phyloP scores from a whole-genome alignment of 1,140 invertebrate species.

The Cheumatopsyche charites region DNA sequence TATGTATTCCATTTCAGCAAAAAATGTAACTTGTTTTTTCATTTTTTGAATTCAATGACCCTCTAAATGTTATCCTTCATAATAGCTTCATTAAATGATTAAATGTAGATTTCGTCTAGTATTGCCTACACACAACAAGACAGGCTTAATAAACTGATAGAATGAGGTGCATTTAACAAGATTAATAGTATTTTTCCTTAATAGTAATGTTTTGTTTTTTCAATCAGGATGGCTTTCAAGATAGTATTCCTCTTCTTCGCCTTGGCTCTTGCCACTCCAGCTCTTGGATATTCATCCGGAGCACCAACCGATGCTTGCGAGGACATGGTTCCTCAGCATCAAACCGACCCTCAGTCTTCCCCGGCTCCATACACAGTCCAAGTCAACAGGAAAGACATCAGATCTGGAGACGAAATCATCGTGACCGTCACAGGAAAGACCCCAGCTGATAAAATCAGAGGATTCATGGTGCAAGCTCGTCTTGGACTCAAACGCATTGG shows the following conservation, averaged over 20 bases:
- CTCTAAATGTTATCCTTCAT: no score
- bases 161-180: no score
- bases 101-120: no score
- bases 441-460: constrained; percentile 58
- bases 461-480: constrained; percentile 62
- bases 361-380: constrained; percentile 59
- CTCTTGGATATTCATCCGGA: constrained; percentile 56
- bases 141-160: no score
- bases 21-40: no score
- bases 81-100: no score
- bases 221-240: constrained; percentile 49
- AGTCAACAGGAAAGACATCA: constrained; percentile 55
- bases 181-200: no score
- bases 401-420: constrained; percentile 48
- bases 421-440: constrained; percentile 57
- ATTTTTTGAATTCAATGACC: no score
- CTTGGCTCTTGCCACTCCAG: constrained; percentile 49
- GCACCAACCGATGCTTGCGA: constrained; percentile 60
- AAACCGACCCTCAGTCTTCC: constrained; percentile 54
- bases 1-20: no score
- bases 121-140: no score
- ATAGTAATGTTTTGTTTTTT: no score
- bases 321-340: constrained; percentile 62
- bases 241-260: constrained; percentile 51
- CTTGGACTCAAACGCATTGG: constrained; percentile 57